phyloP scores from a whole-genome alignment of 2,113 vertebrate genomes.

The Xyliphius kryptos region DNA sequence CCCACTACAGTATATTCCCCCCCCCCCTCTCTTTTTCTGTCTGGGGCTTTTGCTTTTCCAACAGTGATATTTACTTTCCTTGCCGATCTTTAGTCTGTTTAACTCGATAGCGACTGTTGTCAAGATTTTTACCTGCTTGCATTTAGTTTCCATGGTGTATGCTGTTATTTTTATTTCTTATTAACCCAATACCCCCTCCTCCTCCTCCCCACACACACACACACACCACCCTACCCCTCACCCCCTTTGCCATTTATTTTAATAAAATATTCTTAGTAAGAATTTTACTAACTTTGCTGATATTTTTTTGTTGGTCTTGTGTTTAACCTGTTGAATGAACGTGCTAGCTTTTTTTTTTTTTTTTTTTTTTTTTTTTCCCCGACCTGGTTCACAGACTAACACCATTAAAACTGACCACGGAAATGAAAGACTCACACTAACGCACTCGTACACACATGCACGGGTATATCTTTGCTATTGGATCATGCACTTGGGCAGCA shows the following conservation, averaged over 20 bases:
- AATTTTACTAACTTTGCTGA: constrained; percentile 83
- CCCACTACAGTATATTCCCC: too few species aligned
- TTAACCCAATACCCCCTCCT: too few species aligned
- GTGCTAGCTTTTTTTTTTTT: too few species aligned
- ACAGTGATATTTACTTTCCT: constrained; percentile 63
- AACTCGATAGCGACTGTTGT: constrained; percentile 75
- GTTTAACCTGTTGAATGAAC: constrained; percentile 75
- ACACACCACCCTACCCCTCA: too few species aligned
- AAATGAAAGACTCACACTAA: constrained; percentile 43
- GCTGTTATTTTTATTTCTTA: constrained; percentile 76
- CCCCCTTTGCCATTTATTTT: constrained; percentile 74
- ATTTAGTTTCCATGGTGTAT: constrained; percentile 81
- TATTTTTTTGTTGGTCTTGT: constrained; percentile 72
- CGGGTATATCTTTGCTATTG: too few species aligned
- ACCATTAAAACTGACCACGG: constrained; percentile 67
- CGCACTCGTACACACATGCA: too few species aligned
- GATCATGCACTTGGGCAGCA: too few species aligned
- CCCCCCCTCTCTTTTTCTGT: too few species aligned
- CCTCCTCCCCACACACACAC: too few species aligned
- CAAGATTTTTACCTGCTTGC: constrained; percentile 81
- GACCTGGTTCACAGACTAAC: constrained; percentile 78
- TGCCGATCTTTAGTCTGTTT: constrained; percentile 73
- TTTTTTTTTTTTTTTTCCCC: too few species aligned
- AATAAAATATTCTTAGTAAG: constrained; percentile 84
- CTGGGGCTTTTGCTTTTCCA: too few species aligned